phyloP scores from a whole-genome alignment of 2,113 vertebrate genomes.

The Oncorhynchus keta region DNA sequence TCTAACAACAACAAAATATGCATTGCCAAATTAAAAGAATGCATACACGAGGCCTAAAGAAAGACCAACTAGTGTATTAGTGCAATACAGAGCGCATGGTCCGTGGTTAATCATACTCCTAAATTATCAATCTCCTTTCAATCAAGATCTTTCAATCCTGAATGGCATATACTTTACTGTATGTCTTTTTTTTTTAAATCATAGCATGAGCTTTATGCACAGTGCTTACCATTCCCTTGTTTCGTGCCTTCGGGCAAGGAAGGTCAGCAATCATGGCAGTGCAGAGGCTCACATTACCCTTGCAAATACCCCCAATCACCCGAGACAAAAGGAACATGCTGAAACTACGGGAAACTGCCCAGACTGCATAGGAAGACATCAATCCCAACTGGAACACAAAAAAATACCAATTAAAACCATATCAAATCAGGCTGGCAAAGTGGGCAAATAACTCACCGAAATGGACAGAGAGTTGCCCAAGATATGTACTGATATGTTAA shows the following conservation, averaged over 20 bases:
- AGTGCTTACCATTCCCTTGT: slow-evolving; percentile 89
- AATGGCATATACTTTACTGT: too few species aligned
- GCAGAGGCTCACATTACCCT: slow-evolving; percentile 93
- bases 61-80: too few species aligned
- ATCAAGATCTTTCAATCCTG: too few species aligned
- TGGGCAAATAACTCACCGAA: background rate
- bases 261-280: slow-evolving; percentile 90
- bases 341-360: slow-evolving; percentile 89
- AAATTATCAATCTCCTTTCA: too few species aligned
- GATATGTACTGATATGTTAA: background rate
- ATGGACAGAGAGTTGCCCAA: background rate
- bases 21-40: too few species aligned
- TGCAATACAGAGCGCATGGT: too few species aligned
- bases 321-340: slow-evolving; percentile 89
- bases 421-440: background rate
- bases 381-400: slow-evolving; percentile 81
- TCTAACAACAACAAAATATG: slow-evolving; percentile 67
- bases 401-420: slow-evolving; percentile 15
- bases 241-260: slow-evolving; percentile 80
- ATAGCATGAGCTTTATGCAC: too few species aligned
- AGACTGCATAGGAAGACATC: slow-evolving; percentile 84
- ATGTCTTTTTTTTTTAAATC: too few species aligned
- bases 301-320: slow-evolving; percentile 88
- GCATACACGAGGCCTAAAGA: too few species aligned
- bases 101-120: too few species aligned